Percentiles rank a stretch among this genome's conserved stretches.
Conservation (phyloP, 1,140 invertebrate genomes). For the Stratiolaelaps scimitus region DNA sequence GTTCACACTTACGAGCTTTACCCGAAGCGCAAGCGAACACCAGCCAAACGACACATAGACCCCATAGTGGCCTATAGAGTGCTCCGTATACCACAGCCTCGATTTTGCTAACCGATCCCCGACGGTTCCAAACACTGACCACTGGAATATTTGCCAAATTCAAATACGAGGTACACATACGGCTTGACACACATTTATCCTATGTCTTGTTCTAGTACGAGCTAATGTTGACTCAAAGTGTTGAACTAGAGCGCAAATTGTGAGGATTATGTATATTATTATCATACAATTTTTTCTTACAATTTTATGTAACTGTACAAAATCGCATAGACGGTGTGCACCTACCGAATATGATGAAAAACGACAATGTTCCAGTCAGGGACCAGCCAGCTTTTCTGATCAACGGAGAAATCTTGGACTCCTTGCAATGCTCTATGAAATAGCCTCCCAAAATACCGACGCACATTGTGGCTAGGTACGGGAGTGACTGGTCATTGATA, state of each 20-base stretch:
- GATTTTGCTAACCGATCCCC: background rate
- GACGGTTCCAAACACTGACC: background rate
- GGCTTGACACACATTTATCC: background rate
- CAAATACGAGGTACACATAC: background rate
- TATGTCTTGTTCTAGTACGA: too few species aligned
- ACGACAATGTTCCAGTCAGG: background rate
- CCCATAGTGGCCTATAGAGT: constrained; percentile 14
- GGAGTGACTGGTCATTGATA: background rate
- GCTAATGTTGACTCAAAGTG: too few species aligned
- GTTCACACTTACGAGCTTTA: constrained; percentile 20
- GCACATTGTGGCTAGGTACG: background rate
- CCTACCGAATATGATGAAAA: background rate
- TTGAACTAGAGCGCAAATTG: too few species aligned
- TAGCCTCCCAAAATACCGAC: background rate
- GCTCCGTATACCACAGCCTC: background rate
- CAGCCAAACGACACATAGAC: background rate
- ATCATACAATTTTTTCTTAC: too few species aligned
- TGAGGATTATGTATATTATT: too few species aligned
- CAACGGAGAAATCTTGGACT: background rate
- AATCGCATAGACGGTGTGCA: background rate
- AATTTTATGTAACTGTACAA: too few species aligned
- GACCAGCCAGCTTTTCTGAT: background rate
- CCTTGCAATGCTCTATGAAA: background rate
- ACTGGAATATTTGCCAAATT: background rate
- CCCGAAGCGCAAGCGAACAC: background rate